phyloP scores from a whole-genome alignment of 2,888 invertebrate species.

The Adineta ricciae region DNA sequence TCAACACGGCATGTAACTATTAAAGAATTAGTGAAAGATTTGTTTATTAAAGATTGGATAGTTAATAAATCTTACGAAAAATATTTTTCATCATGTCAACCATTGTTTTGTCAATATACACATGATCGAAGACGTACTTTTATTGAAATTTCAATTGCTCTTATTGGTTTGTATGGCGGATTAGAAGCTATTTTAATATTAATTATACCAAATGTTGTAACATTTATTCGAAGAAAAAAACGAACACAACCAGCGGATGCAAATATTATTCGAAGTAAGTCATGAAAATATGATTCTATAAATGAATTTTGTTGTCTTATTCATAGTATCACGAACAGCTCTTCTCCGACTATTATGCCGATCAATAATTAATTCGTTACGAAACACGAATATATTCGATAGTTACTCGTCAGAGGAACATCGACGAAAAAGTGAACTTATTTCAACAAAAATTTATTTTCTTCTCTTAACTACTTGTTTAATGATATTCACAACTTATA shows the following conservation, averaged over 20 bases:
- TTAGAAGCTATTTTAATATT: neutral
- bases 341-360: no score
- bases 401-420: neutral
- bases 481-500: neutral
- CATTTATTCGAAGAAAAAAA: neutral
- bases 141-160: neutral
- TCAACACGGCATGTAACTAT: neutral
- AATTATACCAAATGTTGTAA: neutral
- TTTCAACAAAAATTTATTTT: neutral
- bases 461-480: neutral
- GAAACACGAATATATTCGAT: neutral
- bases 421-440: neutral
- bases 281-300: no score
- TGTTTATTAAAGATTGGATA: neutral
- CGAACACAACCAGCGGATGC: no score
- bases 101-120: neutral
- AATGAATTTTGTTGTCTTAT: no score
- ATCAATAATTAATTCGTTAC: neutral
- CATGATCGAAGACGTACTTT: neutral
- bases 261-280: no score
- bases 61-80: neutral
- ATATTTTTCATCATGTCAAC: neutral
- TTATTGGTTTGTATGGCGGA: neutral
- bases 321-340: no score
- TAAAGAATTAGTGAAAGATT: neutral